Evolutionary conservation across 1,140 invertebrate genomes (phyloP), one percentile per base, ranked within the genome.

Genomic region (Dreissena polymorpha): DNA sequence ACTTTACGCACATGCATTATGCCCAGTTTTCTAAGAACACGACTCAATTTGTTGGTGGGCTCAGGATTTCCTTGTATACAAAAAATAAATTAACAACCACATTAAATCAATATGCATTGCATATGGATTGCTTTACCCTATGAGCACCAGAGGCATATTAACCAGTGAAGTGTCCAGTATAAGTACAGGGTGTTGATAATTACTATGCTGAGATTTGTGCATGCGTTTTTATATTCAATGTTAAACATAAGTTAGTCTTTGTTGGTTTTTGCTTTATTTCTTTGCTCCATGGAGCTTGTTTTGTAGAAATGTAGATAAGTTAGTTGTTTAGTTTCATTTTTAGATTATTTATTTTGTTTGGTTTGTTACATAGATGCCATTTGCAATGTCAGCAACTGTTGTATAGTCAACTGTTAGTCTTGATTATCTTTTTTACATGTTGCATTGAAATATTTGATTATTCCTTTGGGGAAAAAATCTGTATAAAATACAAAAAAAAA

Each of bases 291-390:
- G 73, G 73, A 63, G 77, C 69, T 68, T 70, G 65, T 57, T 80
- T 80, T 68, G 39, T 68, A 78, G 65, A 78, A 25, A 50, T 80
- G 77, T 80, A 80, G 77, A 80, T 80, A 80, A 53, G 71, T 72
- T 82, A 82, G 79, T 72, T 74, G 53, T 82, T 82, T 82, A 74
- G 70, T 82, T 80, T 29, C 49, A 73, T 71, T 80, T 82, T 82
- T 82, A 82, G 79, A 82, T 72, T 82, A 80, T 82, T 82, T 82
- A 82, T 82, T 82, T 74, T 73, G 79, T 74, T 64, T 50, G 39
- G 63, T 67, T 70, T 69, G 76, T 78, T 78, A 63, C 67, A 51
- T 78, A 68, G 76, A 78, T 78, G 67, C 76, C 65, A 78, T 78
- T 60, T 60, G 57, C 16, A 60, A 60, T 60, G 57, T 23, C 57